Percentiles rank a stretch among this genome's conserved stretches.
phyloP scores from a whole-genome alignment of 2,797 vertebrate genomes.

The Capromys pilorides region DNA sequence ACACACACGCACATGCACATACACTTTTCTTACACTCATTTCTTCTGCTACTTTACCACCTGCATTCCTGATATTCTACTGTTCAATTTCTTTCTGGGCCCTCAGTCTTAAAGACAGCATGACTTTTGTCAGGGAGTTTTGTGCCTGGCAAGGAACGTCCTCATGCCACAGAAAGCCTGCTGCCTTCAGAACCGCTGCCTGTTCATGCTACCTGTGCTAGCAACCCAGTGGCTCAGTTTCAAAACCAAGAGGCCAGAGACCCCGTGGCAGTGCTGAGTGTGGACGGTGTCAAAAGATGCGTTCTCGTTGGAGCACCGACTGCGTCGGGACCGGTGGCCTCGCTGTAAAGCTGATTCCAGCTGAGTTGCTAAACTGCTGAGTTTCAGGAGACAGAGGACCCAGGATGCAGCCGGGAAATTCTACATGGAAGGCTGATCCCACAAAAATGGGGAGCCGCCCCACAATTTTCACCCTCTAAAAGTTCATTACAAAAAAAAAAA shows the following conservation, averaged over 20 bases:
- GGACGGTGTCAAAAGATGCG: not conserved
- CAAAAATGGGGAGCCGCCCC: not conserved
- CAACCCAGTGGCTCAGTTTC: not conserved
- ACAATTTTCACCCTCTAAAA: not conserved
- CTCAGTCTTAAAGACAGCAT: slow-evolving; percentile 17
- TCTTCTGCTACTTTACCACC: slow-evolving; percentile 57
- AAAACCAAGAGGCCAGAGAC: slow-evolving; percentile 16
- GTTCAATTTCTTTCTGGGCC: slow-evolving; percentile 14
- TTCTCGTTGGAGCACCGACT: not conserved
- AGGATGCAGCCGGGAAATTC: not conserved
- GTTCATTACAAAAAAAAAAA: slow-evolving; percentile 74
- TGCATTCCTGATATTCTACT: not conserved
- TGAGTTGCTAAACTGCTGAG: slow-evolving; percentile 61
- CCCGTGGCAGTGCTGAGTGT: not conserved
- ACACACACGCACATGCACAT: not conserved
- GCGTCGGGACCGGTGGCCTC: not conserved
- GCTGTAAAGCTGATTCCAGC: slow-evolving; percentile 43
- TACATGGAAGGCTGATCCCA: not conserved
- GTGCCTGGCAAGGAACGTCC: not conserved
- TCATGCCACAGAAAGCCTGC: slow-evolving; percentile 51
- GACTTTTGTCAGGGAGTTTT: slow-evolving; percentile 39
- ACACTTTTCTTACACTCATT: not conserved
- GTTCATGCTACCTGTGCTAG: not conserved
- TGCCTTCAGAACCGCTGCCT: slow-evolving; percentile 40
- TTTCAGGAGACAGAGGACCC: slow-evolving; percentile 58